Evolutionary conservation across 2,113 vertebrate species (phyloP).

Genomic region (Delphinus delphis): DNA sequence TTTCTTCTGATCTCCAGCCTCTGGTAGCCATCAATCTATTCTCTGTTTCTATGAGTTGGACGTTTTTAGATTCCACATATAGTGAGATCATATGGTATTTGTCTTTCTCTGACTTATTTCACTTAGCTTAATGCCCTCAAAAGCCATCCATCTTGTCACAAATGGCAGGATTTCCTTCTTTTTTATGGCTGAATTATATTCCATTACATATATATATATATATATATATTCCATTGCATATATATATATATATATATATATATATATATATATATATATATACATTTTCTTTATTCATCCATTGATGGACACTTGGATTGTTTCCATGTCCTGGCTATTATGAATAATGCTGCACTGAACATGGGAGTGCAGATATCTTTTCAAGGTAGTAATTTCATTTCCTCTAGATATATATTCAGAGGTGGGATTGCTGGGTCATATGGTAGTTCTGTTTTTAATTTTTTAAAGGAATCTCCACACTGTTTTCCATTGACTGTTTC

Average conservation of each 20-base stretch:
- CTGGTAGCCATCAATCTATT: background rate
- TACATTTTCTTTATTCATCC: background rate
- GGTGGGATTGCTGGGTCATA: no score
- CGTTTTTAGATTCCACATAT: background rate
- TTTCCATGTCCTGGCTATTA: background rate
- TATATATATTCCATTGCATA: no score
- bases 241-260: background rate
- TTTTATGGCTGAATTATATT: background rate
- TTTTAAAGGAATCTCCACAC: background rate
- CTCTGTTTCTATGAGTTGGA: background rate
- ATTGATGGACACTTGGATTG: background rate
- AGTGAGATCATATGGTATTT: background rate
- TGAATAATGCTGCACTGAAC: no score
- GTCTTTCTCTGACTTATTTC: conserved; percentile 6
- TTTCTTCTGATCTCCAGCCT: background rate
- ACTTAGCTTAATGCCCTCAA: background rate
- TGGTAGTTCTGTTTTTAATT: no score
- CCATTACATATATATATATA: background rate
- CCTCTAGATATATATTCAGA: no score
- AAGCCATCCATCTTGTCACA: background rate
- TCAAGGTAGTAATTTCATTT: no score
- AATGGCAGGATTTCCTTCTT: background rate
- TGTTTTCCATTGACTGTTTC: background rate
- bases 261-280: background rate
- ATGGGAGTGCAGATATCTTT: no score